Evolutionary conservation across 2,797 vertebrate genomes (phyloP), one percentile per base, ranked within the genome.

Genomic region (Scyliorhinus canicula): DNA sequence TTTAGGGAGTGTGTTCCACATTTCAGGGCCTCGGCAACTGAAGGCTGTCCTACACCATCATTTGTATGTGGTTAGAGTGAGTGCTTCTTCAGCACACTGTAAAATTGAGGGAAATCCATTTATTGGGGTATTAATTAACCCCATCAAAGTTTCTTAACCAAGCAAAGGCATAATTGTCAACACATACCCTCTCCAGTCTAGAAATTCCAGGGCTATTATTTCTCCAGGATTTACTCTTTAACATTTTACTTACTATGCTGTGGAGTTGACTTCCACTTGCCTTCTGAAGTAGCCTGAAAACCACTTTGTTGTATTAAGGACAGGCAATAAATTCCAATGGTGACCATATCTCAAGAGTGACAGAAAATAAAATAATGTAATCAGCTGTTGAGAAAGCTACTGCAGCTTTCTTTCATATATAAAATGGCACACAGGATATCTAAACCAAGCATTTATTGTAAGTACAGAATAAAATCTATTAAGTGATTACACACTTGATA

Each of bases 401-500:
- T 93, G 16, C 24, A 93, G 65, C 28, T 47, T 4, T 4, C 5
- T 69, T 19, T 52, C 47, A 77, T 16, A 40, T 52, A 50, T 28
- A 50, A 11, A 90, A 93, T 93, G 65, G 44, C 26, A 35, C 50
- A 28, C 14, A 47, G 26, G 14, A 52, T 50, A 71, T 93, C 47
- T 52, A 50, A 63, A 16, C 65, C 65, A 69, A 93, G 47, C 26
- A 52, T 71, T 93, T 71, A 28, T 2, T 21, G 24, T 63, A n/a
- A 67, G 26, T 69, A 47, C 28, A 14, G 93, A 93, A 93, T 71
- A 93, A 93, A 93, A 52, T 69, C 26, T 71, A 69, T 69, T 71
- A 65, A 47, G 35, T 31, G 24, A 93, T 8, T 71, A 93, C 86
- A 93, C 26, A 52, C 28, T 93, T 93, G 40, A 44, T 50, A 47